Percentiles rank a stretch among this genome's conserved stretches.
phyloP scores from a whole-genome alignment of 2,888 invertebrate genomes.

The Hypomecis punctinalis region DNA sequence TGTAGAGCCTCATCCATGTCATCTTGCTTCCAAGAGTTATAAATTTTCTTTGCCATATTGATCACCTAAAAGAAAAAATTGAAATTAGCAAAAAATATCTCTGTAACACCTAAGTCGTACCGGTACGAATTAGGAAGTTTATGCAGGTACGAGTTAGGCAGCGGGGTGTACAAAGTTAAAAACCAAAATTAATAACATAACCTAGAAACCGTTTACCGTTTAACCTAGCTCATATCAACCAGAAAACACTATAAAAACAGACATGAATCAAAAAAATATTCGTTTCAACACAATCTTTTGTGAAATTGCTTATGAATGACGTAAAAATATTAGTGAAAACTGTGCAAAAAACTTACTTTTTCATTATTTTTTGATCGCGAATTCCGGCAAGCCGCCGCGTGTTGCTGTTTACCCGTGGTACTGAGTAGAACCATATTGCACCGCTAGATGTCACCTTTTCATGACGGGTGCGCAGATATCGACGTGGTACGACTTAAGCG shows the following conservation, averaged over 20 bases:
- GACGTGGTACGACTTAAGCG: too few relatives aligned
- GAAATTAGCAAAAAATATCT: conserved; percentile 1
- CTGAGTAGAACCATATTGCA: too few relatives aligned
- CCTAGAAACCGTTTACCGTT: conserved; percentile 10
- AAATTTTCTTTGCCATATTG: conserved; percentile 6
- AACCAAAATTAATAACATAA: conserved; percentile 14
- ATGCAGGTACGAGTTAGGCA: not conserved
- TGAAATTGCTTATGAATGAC: too few relatives aligned
- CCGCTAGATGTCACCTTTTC: too few relatives aligned
- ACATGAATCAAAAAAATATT: conserved; percentile 11
- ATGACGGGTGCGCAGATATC: too few relatives aligned
- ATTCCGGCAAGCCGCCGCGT: conserved; percentile 5
- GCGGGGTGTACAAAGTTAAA: conserved; percentile 9
- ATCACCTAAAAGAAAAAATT: not conserved
- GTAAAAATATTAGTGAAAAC: too few relatives aligned
- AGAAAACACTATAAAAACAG: conserved; percentile 12
- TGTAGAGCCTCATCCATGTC: conserved; percentile 30
- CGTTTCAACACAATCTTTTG: too few relatives aligned
- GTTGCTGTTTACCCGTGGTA: conserved; percentile 3
- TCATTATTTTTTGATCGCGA: conserved; percentile 9
- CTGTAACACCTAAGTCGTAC: conserved; percentile 5
- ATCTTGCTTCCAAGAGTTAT: conserved; percentile 16
- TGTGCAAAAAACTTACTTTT: conserved; percentile 9
- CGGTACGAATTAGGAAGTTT: conserved; percentile 6
- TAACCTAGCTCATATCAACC: conserved; percentile 13